A percentile compares a stretch with the other conserved stretches of the same genome.
These are phyloP conservation scores for Zele albiditarsus DNA, from an alignment of 2,888 invertebrate species.

Conservation along the genomic window DNA sequence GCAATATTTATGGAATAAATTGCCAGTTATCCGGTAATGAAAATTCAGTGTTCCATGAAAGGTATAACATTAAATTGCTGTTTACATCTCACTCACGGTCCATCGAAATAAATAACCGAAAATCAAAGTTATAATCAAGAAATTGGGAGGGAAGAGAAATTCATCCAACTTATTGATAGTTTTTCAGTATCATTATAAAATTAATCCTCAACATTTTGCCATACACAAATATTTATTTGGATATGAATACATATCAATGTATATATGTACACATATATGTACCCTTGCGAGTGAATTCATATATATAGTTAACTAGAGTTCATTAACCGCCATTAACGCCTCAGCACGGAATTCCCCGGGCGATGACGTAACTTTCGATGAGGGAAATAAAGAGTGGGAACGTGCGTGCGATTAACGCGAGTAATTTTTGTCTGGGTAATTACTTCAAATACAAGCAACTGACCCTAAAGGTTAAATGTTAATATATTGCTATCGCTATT, in stretches of 20 bases:
- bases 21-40: no score
- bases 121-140: no score
- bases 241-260: neutral
- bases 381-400: constrained; percentile 13
- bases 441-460: constrained; percentile 61
- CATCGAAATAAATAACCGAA: no score
- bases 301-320: constrained; percentile 31
- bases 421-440: constrained; percentile 64
- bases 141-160: no score
- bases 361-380: constrained; percentile 46
- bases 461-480: constrained; percentile 65
- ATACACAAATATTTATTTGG: neutral
- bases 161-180: no score
- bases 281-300: neutral
- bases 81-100: no score
- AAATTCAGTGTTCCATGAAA: no score
- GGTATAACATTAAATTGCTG: no score
- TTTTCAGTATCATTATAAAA: no score
- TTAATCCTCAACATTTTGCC: no score
- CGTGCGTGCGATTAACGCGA: constrained; percentile 49
- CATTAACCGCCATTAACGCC: constrained; percentile 49
- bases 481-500: constrained; percentile 55
- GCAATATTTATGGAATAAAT: no score
- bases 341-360: constrained; percentile 47
- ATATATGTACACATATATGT: neutral